These are phyloP conservation scores for Branchinecta sandiegonensis DNA, from an alignment of 2,888 invertebrate species.

Conservation along the genomic window DNA sequence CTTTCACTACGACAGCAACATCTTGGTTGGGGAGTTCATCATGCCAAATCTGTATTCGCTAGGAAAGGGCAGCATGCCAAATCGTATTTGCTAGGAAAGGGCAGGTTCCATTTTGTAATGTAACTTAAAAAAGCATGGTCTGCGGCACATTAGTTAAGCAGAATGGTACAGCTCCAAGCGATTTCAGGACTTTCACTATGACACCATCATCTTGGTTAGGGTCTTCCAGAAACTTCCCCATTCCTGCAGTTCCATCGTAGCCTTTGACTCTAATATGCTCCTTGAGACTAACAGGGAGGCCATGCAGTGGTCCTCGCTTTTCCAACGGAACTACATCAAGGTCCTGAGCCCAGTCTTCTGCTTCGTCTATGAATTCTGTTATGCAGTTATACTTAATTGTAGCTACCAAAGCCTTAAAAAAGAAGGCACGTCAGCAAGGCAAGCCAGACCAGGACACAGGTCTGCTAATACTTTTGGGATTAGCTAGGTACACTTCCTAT, in stretches of 20 bases:
- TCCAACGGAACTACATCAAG: constrained; percentile 26
- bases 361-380: constrained; percentile 30
- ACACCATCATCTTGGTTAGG: constrained; percentile 27
- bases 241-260: constrained; percentile 33
- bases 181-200: constrained; percentile 28
- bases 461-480: too few species aligned
- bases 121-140: constrained; percentile 29
- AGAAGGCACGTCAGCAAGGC: neutral
- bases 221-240: constrained; percentile 29
- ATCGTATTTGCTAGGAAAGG: neutral
- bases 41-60: neutral
- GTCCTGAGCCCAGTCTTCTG: constrained; percentile 28
- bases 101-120: neutral
- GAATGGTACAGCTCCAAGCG: constrained; percentile 39
- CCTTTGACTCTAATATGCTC: constrained; percentile 32
- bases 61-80: neutral
- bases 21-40: neutral
- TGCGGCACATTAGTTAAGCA: constrained; percentile 37
- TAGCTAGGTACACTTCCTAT: too few species aligned
- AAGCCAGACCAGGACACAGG: too few species aligned
- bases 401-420: constrained; percentile 28
- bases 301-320: constrained; percentile 31
- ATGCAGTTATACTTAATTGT: constrained; percentile 30
- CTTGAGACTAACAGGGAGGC: constrained; percentile 33
- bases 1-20: constrained; percentile 27